Evolutionary conservation across 2,888 invertebrate genomes (phyloP).

Genomic region (Rhamphomyia laevipes): DNA sequence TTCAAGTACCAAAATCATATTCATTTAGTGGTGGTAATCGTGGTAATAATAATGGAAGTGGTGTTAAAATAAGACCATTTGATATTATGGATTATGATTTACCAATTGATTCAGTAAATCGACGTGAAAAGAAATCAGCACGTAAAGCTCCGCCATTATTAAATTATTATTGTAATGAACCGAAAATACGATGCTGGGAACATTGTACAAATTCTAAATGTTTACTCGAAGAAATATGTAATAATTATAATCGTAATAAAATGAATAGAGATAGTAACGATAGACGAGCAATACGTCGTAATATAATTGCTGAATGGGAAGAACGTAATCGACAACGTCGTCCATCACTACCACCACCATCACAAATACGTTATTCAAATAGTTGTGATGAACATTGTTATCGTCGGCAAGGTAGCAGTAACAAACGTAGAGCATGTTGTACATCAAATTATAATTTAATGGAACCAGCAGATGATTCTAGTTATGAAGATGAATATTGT

Average conservation of each 20-base stretch:
- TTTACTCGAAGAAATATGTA: slow-evolving; percentile 30
- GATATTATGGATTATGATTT: slow-evolving; percentile 36
- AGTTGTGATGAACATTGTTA: slow-evolving; percentile 31
- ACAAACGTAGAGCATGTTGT: slow-evolving; percentile 15
- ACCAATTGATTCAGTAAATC: slow-evolving; percentile 22
- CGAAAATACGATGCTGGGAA: slow-evolving; percentile 26
- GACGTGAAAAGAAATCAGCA: slow-evolving; percentile 30
- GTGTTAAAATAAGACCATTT: slow-evolving; percentile 33
- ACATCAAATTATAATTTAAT: not conserved
- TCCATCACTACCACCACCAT: slow-evolving; percentile 9
- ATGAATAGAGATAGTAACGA: not conserved
- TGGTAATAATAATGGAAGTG: slow-evolving; percentile 9
- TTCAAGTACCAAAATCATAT: slow-evolving; percentile 36
- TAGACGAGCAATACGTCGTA: slow-evolving; percentile 24
- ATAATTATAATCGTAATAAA: slow-evolving; percentile 20
- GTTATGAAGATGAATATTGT: not conserved
- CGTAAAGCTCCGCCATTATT: slow-evolving; percentile 24
- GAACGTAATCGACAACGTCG: slow-evolving; percentile 23
- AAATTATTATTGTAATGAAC: slow-evolving; percentile 26
- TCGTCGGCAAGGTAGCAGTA: slow-evolving; percentile 20
- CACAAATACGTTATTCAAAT: slow-evolving; percentile 10
- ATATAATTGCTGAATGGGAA: slow-evolving; percentile 31
- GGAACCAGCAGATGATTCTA: not conserved
- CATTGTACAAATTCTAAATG: slow-evolving; percentile 35
- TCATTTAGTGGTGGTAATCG: slow-evolving; percentile 29